Conservation (phyloP, 2,797 vertebrate species). For the Danio jaintianensis region DNA sequence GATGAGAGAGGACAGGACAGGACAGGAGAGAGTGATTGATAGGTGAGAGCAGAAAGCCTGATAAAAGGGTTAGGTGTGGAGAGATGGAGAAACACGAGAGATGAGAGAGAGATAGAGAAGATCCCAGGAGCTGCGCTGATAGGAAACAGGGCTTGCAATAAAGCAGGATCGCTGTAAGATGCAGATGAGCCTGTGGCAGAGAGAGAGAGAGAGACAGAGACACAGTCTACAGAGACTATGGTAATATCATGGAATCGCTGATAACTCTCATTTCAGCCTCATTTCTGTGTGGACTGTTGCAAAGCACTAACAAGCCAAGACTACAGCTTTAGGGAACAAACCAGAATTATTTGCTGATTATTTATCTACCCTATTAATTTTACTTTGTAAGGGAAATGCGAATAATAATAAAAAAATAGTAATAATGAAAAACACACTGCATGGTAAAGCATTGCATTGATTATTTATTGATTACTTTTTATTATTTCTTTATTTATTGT, state of each 20-base stretch:
- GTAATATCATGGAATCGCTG: slow-evolving; percentile 26
- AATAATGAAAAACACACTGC: no score
- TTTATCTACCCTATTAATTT: background rate
- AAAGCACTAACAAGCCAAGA: background rate
- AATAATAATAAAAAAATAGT: no score
- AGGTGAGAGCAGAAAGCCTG: slow-evolving; percentile 22
- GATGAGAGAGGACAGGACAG: slow-evolving; percentile 11
- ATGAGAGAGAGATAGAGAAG: slow-evolving; percentile 26
- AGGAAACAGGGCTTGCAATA: slow-evolving; percentile 65
- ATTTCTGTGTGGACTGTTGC: background rate
- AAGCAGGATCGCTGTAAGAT: slow-evolving; percentile 66
- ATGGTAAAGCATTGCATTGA: background rate
- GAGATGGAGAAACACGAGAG: slow-evolving; percentile 4
- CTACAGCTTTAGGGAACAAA: slow-evolving; percentile 13
- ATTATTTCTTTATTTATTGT: no score
- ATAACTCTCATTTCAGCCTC: slow-evolving; percentile 21
- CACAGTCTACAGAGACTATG: background rate
- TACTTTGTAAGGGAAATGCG: background rate
- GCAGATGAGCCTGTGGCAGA: slow-evolving; percentile 71
- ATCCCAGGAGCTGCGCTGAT: slow-evolving; percentile 65
- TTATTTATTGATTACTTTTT: background rate
- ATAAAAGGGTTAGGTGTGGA: slow-evolving; percentile 31
- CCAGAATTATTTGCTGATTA: background rate
- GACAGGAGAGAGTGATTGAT: slow-evolving; percentile 30
- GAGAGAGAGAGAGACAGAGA: slow-evolving; percentile 32